Evolutionary conservation across 2,888 invertebrate genomes (phyloP).

Genomic region (Eilema griseolum): DNA sequence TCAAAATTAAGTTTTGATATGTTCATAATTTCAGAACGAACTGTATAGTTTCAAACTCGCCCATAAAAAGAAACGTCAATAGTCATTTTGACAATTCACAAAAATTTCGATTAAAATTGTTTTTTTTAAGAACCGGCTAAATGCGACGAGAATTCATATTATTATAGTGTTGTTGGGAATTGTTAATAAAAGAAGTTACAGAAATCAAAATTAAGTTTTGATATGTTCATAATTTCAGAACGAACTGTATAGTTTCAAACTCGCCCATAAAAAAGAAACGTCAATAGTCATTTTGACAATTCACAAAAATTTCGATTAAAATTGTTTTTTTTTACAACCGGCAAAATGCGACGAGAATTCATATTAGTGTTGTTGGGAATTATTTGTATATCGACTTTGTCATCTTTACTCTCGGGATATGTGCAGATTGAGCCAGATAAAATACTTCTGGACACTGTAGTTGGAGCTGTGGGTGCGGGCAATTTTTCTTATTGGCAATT

Average conservation of each 20-base stretch:
- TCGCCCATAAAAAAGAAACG: background rate
- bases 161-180: conserved; percentile 73
- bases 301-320: background rate
- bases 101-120: background rate
- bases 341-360: conserved; percentile 74
- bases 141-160: conserved; percentile 78
- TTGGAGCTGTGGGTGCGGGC: conserved; percentile 74
- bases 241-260: background rate
- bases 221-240: background rate
- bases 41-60: background rate
- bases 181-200: too few relatives aligned
- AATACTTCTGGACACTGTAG: conserved; percentile 74
- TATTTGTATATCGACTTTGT: conserved; percentile 72
- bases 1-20: background rate
- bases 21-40: conserved; percentile 10
- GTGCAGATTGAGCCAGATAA: conserved; percentile 67
- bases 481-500: conserved; percentile 83
- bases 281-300: background rate
- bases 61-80: background rate
- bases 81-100: background rate
- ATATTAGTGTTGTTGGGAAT: conserved; percentile 75
- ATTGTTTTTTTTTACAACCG: conserved; percentile 6
- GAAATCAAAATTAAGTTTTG: background rate
- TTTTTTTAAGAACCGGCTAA: conserved; percentile 33
- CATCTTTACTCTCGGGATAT: conserved; percentile 69